Base-by-base conservation (phyloP, 37 sponge, comb jelly and placozoan species). In the Crambe crambe region DNA sequence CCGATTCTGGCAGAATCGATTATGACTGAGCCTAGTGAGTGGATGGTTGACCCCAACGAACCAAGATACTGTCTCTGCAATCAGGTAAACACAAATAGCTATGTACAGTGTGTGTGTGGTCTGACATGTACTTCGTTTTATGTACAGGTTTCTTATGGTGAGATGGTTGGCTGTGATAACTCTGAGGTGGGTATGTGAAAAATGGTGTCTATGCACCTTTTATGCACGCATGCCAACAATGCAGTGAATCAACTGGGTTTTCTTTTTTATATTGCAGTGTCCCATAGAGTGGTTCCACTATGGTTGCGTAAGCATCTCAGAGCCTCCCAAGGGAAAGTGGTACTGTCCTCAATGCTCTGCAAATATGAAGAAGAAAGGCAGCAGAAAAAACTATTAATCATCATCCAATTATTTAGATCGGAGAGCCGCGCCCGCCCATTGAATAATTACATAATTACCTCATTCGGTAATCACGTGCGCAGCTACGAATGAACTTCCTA, bases 101-200 rank as follows among this genome's bases (percentile, higher is more conserved):
- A 70, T 10, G 66, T 3, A 30, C 25, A 26, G 61, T 22, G 25
- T n/a, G 61, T n/a, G 17, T 22, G 6, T 12, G 6, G 17, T 60
- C 27, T 21, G 17, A 6, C n/a, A 60, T 4, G 4, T 22, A 60
- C 5, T 5, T 60, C 6, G 25, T 60, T 26, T 26, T 60, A 60
- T 9, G 25, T 62, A 20, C 42, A 94, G 85, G 96, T 95, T 37
- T 96, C 97, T 12, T 98, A 96, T 72, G 99, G 99, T 54, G 99
- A 98, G 61, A 98, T 98, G 99, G 97, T 98, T 39, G 97, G 90
- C 12, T 98, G 99, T 96, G 99, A 98, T 71, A 98, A 96, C 73
- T 65, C 88, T 22, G 89, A 83, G 37, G 83, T 83, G 64, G 47
- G 74, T 73, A 0, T 17, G 2, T 40, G n/a, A 9, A 26, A n/a